Percentiles rank a stretch among this genome's conserved stretches.
Evolutionary conservation across 1,140 invertebrate genomes (phyloP).

Genomic region (Zaprionus taronus): DNA sequence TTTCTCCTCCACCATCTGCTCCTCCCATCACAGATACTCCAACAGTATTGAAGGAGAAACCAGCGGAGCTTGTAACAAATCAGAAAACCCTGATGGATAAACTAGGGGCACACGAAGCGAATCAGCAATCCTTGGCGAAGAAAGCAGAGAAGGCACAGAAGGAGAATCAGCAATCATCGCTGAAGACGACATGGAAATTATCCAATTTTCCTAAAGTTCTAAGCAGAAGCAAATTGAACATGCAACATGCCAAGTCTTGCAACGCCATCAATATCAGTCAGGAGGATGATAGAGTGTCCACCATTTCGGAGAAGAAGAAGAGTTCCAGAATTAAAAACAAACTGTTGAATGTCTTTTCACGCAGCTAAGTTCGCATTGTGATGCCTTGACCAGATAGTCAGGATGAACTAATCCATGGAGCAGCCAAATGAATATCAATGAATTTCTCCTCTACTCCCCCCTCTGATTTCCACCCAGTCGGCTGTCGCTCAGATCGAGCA

Average conservation of each 20-base stretch:
- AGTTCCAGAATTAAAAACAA: conserved; percentile 64
- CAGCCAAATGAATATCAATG: conserved; percentile 31
- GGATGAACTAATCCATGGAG: conserved; percentile 3
- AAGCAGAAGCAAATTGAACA: conserved; percentile 27
- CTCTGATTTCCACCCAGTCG: conserved; percentile 12
- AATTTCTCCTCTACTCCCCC: conserved; percentile 43
- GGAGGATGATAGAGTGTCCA: conserved; percentile 62
- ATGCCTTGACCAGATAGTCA: conserved; percentile 39
- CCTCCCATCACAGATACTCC: conserved; percentile 61
- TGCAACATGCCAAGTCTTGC: conserved; percentile 63
- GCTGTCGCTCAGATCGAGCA: neutral
- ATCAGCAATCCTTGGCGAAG: conserved; percentile 43
- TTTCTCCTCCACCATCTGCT: conserved; percentile 40
- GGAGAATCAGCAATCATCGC: conserved; percentile 43
- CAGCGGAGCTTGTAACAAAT: conserved; percentile 40
- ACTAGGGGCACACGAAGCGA: neutral
- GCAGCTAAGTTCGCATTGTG: conserved; percentile 68
- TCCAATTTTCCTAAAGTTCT: too few relatives aligned
- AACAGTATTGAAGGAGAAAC: conserved; percentile 22
- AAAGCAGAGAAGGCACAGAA: conserved; percentile 48
- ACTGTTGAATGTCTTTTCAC: conserved; percentile 70
- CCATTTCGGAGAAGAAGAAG: conserved; percentile 74
- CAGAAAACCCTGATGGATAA: conserved; percentile 3
- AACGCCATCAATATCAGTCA: conserved; percentile 60
- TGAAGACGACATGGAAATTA: too few relatives aligned